These are phyloP conservation scores for Indri indri DNA, from an alignment of 2,113 vertebrate genomes.

Conservation along the genomic window DNA sequence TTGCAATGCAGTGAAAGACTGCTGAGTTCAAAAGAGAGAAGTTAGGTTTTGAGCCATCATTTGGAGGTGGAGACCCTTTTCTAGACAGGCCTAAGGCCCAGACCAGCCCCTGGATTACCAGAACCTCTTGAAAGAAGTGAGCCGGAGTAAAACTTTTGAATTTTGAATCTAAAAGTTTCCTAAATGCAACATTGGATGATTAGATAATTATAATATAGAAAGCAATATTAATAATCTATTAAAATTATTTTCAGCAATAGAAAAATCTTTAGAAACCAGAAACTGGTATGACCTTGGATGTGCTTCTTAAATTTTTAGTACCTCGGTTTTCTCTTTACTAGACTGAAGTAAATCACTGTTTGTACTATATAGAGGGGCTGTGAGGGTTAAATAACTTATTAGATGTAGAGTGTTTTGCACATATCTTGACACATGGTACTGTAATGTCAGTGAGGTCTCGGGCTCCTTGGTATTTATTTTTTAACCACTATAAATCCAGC, in stretches of 20 bases:
- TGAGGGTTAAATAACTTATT: not conserved
- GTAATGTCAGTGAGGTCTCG: not conserved
- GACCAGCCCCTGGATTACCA: not conserved
- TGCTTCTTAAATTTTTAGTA: not conserved
- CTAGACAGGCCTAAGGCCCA: not conserved
- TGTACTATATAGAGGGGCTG: rapidly evolving
- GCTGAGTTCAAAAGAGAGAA: not conserved
- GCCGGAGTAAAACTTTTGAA: not conserved
- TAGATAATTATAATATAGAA: not conserved
- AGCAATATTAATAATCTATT: not conserved
- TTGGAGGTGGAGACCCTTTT: not conserved
- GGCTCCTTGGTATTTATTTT: not conserved
- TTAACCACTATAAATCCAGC: not conserved
- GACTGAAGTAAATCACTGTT: not conserved
- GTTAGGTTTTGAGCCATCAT: not conserved
- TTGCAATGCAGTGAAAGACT: not conserved
- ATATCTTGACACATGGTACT: not conserved
- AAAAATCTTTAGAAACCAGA: not conserved
- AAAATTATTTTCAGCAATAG: not conserved
- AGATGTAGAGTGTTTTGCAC: not conserved
- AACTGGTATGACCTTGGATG: not conserved
- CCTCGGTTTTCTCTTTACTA: not conserved
- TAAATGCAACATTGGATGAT: not conserved
- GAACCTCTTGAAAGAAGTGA: not conserved
- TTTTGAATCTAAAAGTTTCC: not conserved